These are phyloP conservation scores for Syrmaticus mikado DNA, from an alignment of 2,113 vertebrate genomes.

Conservation along the genomic window DNA sequence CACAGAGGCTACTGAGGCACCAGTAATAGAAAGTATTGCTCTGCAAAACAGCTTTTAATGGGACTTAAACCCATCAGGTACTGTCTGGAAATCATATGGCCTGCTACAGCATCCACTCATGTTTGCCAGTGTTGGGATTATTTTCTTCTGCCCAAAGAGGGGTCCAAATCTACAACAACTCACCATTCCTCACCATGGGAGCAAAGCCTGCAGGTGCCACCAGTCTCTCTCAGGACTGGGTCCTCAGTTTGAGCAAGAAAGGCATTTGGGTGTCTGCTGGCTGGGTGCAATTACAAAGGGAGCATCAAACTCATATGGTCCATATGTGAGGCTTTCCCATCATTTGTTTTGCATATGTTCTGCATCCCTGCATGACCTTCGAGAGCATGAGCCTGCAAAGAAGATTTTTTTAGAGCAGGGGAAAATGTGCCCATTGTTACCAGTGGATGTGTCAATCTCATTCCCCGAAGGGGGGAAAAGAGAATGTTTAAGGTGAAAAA, in stretches of 20 bases:
- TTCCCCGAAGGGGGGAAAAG: background rate
- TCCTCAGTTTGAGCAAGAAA: background rate
- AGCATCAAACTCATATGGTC: background rate
- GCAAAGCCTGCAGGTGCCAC: background rate
- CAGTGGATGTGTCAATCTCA: background rate
- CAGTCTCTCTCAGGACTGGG: background rate
- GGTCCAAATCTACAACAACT: background rate
- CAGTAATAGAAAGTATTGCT: background rate
- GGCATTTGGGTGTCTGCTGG: background rate
- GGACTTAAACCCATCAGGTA: background rate
- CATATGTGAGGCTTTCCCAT: background rate
- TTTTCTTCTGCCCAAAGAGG: background rate
- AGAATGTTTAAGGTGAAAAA: background rate
- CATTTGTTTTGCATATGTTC: rapidly evolving
- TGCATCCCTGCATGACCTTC: background rate
- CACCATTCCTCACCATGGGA: rapidly evolving
- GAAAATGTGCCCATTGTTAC: background rate
- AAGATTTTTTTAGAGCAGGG: background rate
- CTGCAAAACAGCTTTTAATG: background rate
- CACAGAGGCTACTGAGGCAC: background rate
- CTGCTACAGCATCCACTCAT: background rate
- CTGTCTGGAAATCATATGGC: background rate
- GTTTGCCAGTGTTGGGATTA: background rate
- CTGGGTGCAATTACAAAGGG: background rate
- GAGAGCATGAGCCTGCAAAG: background rate